Evolutionary conservation across 1,140 invertebrate species (phyloP).

Genomic region (Leptopilina clavipes): DNA sequence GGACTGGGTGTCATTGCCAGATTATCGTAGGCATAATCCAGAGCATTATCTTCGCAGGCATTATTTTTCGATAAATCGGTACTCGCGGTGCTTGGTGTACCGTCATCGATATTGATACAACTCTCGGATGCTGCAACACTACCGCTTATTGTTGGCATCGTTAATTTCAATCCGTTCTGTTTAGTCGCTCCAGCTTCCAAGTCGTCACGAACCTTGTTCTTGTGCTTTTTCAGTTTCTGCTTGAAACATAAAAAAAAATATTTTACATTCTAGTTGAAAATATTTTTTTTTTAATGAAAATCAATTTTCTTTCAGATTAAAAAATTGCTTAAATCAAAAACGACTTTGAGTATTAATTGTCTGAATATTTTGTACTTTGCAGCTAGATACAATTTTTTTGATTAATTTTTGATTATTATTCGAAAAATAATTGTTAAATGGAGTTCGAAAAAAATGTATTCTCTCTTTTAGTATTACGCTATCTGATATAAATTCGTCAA

Average conservation of each 20-base stretch:
- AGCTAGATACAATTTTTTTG: no score
- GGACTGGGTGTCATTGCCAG: conserved; percentile 80
- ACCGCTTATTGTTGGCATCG: conserved; percentile 70
- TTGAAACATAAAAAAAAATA: conserved; percentile 37
- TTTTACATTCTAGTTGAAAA: not conserved
- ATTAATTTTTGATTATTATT: no score
- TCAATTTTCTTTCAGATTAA: no score
- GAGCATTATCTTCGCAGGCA: conserved; percentile 80
- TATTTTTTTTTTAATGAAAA: conserved; percentile 13
- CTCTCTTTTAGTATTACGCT: no score
- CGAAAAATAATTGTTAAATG: no score
- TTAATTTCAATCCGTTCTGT: conserved; percentile 61
- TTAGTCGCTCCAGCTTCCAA: conserved; percentile 52
- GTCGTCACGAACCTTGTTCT: conserved; percentile 59
- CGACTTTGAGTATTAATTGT: no score
- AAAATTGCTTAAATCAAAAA: no score
- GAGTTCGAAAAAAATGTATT: no score
- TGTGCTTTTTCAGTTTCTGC: conserved; percentile 53
- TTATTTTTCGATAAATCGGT: conserved; percentile 76
- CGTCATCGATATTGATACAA: conserved; percentile 67
- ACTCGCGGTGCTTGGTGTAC: conserved; percentile 76
- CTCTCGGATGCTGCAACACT: conserved; percentile 54
- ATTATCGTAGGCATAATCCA: conserved; percentile 83
- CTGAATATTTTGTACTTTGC: no score
- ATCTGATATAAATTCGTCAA: no score